Percentiles rank a stretch among this genome's conserved stretches.
These are phyloP conservation scores for Apotomis turbidana DNA, from an alignment of 2,888 invertebrate genomes.

Conservation along the genomic window DNA sequence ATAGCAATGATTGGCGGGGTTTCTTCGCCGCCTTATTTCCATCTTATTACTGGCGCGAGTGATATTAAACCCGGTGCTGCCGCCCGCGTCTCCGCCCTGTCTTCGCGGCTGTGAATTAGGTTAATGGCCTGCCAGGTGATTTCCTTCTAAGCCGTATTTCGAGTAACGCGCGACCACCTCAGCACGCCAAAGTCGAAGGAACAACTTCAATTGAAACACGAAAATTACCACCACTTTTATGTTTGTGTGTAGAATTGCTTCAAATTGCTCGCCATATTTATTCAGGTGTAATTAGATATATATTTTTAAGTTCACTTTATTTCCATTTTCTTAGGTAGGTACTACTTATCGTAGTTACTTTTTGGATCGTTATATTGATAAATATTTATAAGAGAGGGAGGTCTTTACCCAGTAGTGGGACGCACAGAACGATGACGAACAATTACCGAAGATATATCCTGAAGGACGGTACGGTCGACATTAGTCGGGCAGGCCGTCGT, in stretches of 20 bases:
- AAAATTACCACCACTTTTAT: constrained; percentile 49
- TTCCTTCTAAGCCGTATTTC: constrained; percentile 80
- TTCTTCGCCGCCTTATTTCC: constrained; percentile 80
- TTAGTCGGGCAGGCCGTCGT: too few relatives aligned
- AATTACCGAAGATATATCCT: too few relatives aligned
- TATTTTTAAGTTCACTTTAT: not conserved
- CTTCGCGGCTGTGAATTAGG: constrained; percentile 83
- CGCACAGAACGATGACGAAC: too few relatives aligned
- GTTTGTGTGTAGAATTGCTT: constrained; percentile 37
- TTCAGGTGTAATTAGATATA: too few relatives aligned
- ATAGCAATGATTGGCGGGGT: constrained; percentile 78
- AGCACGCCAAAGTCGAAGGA: constrained; percentile 73
- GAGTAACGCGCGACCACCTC: constrained; percentile 71
- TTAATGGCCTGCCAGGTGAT: constrained; percentile 84
- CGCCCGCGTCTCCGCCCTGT: constrained; percentile 79
- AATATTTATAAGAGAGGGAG: too few relatives aligned
- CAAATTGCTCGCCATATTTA: not conserved
- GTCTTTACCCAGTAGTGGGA: too few relatives aligned
- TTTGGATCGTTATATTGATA: too few relatives aligned
- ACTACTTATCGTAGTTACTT: too few relatives aligned
- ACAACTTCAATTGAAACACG: constrained; percentile 64
- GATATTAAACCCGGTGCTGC: constrained; percentile 79
- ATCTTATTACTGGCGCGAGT: constrained; percentile 81
- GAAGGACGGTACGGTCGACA: too few relatives aligned
- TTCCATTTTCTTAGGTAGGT: too few relatives aligned